Evolutionary conservation across 2,113 vertebrate genomes (phyloP), one percentile per base, ranked within the genome.

Genomic region (Motacilla alba): DNA sequence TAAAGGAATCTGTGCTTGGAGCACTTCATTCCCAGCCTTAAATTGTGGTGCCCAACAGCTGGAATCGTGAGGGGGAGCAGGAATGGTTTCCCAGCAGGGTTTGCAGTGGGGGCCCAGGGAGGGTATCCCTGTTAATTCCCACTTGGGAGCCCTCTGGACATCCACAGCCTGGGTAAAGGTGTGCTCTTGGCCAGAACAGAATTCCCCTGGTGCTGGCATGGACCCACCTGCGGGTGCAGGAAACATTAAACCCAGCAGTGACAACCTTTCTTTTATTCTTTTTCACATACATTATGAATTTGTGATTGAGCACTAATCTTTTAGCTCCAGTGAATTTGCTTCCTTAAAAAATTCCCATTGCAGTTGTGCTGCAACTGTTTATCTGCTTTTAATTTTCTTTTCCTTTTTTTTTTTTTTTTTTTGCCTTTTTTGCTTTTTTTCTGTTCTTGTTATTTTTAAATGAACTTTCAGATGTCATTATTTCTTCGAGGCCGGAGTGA

Each of bases 231-330:
- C 17, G 8, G 41, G 5, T 8, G 49, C 58, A 2, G 15, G 18
- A 52, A 44, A 10, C 1, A 6, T 27, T 74, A 11, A 55, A n/a
- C 56, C 5, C 33, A 10, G 10, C 2, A 2, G n/a, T n/a, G 26
- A 17, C 21, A 6, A 0, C 2, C 3, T 3, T 33, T 72, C n/a
- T 30, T 68, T 35, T 30, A 6, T 35, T 75, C 59, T 49, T 39
- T 3, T 39, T 63, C 43, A 9, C 23, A 0, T 47, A 2, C 0
- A 0, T 1, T 5, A 2, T 23, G 30, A 13, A 21, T 35, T 69
- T 28, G 4, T 8, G 4, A 14, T 70, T 26, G 21, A 58, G 26
- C 47, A 35, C 26, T 47, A 53, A 60, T 46, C 63, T 53, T 63
- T 9, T 18, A 11, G 14, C 26, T 62, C 39, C 15, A 9, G 30